Base-by-base conservation (phyloP, 92 coral and sea anemone genomes). In the Epizoanthus scotinus region DNA sequence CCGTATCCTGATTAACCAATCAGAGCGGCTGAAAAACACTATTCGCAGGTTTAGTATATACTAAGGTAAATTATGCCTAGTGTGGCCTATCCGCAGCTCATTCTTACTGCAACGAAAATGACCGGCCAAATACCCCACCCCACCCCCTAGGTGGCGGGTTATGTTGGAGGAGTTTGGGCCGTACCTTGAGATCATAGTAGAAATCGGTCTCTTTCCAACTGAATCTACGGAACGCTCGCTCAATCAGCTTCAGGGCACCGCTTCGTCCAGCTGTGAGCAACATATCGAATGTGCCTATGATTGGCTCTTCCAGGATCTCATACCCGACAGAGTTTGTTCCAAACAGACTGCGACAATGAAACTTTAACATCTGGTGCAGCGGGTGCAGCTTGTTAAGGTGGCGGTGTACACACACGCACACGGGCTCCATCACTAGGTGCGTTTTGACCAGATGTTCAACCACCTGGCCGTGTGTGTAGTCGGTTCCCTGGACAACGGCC, bases 391-490 rank as follows among this genome's bases (percentile, higher is more conserved):
- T 50, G 69, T 89, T 68, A 21, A 91, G 73, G 54, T 70, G 88
- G 60, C 95, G 90, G 36, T 89, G 88, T 34, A 88, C 5, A 61
- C 90, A 83, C 14, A 88, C 92, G 63, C 95, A 91, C 29, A 91
- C 28, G 22, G 95, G 95, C 77, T 83, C 95, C 92, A 91, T 86
- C 7, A 66, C 87, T 2, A 89, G 49, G 60, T 91, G 95, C 10
- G 89, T 77, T 62, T 90, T 92, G 53, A 78, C 88, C 1, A 92
- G 85, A 65, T 92, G 97, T 22, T 92, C 97, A 28, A 90, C 84
- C 19, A 89, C 71, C 61, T 84, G 84, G 5, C 66, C 63, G 28
- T 90, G 87, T 1, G 82, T 87, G 56, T 68, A 92, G 83, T 92
- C 97, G 54, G 90, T 87, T 14, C 55, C 87, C 59, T 92, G 94